A percentile compares a stretch with the other conserved stretches of the same genome.
Conservation (phyloP, 2,113 vertebrate species). For the Tragelaphus buxtoni region DNA sequence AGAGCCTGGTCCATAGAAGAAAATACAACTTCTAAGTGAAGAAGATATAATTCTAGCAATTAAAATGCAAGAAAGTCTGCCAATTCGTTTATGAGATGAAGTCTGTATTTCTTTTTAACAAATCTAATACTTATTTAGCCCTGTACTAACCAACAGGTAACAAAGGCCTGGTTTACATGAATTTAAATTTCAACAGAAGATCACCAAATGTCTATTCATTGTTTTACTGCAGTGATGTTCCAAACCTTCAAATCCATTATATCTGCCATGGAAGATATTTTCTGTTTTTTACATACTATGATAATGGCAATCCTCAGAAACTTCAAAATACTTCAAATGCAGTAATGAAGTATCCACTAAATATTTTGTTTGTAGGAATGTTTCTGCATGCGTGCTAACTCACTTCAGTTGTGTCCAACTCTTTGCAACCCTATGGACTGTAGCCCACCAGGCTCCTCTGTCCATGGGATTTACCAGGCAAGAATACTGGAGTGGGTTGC, state of each 20-base stretch:
- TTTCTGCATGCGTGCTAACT: background rate
- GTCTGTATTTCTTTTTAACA: background rate
- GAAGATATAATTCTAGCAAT: background rate
- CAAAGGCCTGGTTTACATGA: background rate
- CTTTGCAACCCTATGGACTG: background rate
- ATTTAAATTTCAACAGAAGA: background rate
- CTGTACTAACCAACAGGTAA: background rate
- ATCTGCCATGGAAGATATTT: background rate
- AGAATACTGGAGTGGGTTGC: background rate
- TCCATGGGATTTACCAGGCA: background rate
- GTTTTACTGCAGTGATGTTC: background rate
- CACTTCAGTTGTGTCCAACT: background rate
- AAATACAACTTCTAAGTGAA: background rate
- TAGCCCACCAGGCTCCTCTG: background rate
- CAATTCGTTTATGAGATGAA: background rate
- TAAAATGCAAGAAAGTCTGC: background rate
- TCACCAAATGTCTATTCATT: background rate
- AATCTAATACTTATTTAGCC: background rate
- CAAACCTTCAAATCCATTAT: background rate
- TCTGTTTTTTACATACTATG: background rate
- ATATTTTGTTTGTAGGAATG: background rate
- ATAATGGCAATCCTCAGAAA: background rate
- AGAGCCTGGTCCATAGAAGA: conserved; percentile 84
- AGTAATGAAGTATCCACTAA: background rate
- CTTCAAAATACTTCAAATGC: background rate